A percentile compares a stretch with the other conserved stretches of the same genome.
Evolutionary conservation across 1,140 invertebrate genomes (phyloP).

Genomic region (Hesperophylax magnus): DNA sequence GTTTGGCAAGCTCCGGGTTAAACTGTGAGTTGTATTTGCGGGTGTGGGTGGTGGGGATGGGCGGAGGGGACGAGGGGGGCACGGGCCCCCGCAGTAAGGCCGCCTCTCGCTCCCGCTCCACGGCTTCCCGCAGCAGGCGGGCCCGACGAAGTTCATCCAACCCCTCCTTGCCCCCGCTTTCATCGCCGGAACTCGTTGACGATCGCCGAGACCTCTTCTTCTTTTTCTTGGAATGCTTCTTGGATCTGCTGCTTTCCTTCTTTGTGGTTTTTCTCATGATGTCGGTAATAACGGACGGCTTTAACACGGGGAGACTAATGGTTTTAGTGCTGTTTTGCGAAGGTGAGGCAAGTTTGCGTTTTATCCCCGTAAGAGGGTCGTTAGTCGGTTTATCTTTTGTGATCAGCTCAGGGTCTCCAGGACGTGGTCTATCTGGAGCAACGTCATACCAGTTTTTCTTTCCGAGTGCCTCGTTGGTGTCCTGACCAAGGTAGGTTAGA

Average conservation of each 20-base stretch:
- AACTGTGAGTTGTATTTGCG: constrained; percentile 95
- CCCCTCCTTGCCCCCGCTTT: constrained; percentile 56
- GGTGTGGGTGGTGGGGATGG: constrained; percentile 71
- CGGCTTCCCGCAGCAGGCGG: constrained; percentile 83
- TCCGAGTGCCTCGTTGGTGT: constrained; percentile 87
- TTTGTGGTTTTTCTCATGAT: constrained; percentile 57
- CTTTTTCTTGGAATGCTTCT: constrained; percentile 66
- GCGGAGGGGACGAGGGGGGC: constrained; percentile 56
- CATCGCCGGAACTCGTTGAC: constrained; percentile 56
- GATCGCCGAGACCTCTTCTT: constrained; percentile 58
- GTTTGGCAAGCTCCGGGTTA: constrained; percentile 89
- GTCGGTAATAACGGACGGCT: not conserved
- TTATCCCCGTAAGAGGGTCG: not conserved
- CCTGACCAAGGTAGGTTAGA: constrained; percentile 95
- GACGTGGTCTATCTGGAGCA: constrained; percentile 70
- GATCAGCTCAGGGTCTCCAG: constrained; percentile 59
- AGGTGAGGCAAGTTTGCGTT: too few species aligned
- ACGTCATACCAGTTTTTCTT: constrained; percentile 88
- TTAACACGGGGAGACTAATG: not conserved
- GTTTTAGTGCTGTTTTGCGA: not conserved
- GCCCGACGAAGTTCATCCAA: constrained; percentile 85
- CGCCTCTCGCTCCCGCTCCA: constrained; percentile 81
- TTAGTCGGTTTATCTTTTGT: constrained; percentile 63
- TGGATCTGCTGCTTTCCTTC: constrained; percentile 66
- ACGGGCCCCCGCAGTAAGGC: constrained; percentile 67